Evolutionary conservation across 2,113 vertebrate species (phyloP).

Genomic region (Phocoena phocoena): DNA sequence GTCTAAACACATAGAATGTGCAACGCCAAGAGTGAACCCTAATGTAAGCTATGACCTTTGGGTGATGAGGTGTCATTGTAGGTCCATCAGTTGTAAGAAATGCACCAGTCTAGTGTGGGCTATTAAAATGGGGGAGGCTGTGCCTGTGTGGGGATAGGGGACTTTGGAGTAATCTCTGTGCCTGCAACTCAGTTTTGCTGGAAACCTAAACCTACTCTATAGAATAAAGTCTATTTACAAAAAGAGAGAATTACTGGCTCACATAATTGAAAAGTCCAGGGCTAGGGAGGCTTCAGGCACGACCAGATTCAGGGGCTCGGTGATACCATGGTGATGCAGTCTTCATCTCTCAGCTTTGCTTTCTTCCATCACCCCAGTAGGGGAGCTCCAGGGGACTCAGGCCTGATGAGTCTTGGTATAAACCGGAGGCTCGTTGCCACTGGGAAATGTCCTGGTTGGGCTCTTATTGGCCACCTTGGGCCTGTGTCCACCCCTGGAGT

Average conservation of each 20-base stretch:
- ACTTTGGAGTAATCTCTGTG: neutral
- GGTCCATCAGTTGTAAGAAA: neutral
- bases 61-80: neutral
- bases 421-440: neutral
- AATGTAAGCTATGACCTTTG: neutral
- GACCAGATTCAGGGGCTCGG: neutral
- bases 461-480: neutral
- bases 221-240: neutral
- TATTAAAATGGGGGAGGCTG: no score
- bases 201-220: neutral
- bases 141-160: rapidly evolving
- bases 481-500: neutral
- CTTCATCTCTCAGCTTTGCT: neutral
- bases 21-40: neutral
- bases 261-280: neutral
- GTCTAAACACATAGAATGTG: neutral
- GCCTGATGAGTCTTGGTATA: no score
- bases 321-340: rapidly evolving
- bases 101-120: neutral
- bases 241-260: neutral
- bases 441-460: neutral
- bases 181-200: neutral
- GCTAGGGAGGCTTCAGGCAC: neutral
- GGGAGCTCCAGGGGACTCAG: neutral
- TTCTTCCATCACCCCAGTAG: neutral